Conservation (phyloP, 2,888 invertebrate species). For the Leuctra nigra region DNA sequence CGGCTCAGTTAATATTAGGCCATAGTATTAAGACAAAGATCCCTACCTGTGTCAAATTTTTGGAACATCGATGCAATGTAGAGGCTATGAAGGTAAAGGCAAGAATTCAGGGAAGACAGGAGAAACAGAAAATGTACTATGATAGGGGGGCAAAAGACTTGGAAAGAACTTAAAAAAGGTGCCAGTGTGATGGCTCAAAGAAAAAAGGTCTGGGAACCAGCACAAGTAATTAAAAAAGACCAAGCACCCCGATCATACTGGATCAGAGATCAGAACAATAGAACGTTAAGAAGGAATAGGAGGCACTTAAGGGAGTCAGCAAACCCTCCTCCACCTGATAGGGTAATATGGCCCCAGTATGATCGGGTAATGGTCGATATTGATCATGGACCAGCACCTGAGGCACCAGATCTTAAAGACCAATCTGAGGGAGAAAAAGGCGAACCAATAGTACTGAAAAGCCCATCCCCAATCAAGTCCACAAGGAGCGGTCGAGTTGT, state of each 20-base stretch:
- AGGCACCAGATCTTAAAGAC: neutral
- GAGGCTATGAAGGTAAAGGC: neutral
- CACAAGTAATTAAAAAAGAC: neutral
- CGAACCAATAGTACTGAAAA: neutral
- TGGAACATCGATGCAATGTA: neutral
- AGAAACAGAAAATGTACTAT: neutral
- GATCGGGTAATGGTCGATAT: neutral
- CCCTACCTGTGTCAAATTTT: neutral
- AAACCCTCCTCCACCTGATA: no score
- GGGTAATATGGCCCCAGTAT: neutral
- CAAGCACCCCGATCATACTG: conserved; percentile 7
- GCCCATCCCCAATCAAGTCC: neutral
- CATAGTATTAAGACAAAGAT: neutral
- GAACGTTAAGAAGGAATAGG: neutral
- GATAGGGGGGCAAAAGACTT: neutral
- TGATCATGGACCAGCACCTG: neutral
- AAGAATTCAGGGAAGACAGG: neutral
- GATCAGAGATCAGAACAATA: neutral
- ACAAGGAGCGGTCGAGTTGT: neutral
- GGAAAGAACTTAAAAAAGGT: neutral
- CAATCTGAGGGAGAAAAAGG: neutral
- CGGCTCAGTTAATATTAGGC: neutral
- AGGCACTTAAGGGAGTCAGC: neutral
- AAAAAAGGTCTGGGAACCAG: conserved; percentile 1
- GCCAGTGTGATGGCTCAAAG: neutral